phyloP scores from a whole-genome alignment of 2,113 vertebrate species.

The Pelecanus crispus region DNA sequence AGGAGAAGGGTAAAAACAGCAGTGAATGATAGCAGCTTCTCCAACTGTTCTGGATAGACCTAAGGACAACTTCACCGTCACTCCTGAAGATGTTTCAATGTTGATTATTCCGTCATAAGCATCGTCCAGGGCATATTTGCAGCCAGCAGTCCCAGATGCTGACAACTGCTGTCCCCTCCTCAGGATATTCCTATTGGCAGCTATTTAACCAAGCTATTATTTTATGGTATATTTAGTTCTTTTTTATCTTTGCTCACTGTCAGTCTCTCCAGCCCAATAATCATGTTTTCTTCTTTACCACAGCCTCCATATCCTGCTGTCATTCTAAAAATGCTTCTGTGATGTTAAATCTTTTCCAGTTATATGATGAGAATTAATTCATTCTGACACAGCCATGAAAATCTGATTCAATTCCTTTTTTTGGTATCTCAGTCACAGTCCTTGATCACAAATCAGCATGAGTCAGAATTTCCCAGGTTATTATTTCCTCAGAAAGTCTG shows the following conservation, averaged over 20 bases:
- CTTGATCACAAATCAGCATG: conserved; percentile 62
- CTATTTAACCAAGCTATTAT: not conserved
- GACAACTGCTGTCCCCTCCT: not conserved
- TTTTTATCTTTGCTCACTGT: not conserved
- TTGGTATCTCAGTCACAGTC: conserved; percentile 43
- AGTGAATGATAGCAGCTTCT: not conserved
- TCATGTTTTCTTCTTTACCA: conserved; percentile 29
- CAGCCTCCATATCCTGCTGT: conserved; percentile 32
- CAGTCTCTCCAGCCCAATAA: conserved; percentile 9
- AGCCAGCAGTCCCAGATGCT: not conserved
- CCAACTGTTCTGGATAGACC: not conserved
- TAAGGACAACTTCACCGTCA: not conserved
- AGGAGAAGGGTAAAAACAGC: not conserved
- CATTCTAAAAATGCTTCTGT: conserved; percentile 50
- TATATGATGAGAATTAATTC: conserved; percentile 56
- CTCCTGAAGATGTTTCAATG: not conserved
- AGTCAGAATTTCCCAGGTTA: conserved; percentile 60
- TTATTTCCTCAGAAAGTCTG: conserved; percentile 56
- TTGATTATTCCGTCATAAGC: not conserved
- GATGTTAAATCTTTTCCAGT: conserved; percentile 51
- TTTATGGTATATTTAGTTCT: conserved; percentile 24
- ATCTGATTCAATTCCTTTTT: conserved; percentile 61
- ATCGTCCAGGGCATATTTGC: rapidly evolving
- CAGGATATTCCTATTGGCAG: not conserved
- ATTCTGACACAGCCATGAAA: conserved; percentile 52